Conservation (phyloP, 2,113 vertebrate species). For the Pristiophorus japonicus region DNA sequence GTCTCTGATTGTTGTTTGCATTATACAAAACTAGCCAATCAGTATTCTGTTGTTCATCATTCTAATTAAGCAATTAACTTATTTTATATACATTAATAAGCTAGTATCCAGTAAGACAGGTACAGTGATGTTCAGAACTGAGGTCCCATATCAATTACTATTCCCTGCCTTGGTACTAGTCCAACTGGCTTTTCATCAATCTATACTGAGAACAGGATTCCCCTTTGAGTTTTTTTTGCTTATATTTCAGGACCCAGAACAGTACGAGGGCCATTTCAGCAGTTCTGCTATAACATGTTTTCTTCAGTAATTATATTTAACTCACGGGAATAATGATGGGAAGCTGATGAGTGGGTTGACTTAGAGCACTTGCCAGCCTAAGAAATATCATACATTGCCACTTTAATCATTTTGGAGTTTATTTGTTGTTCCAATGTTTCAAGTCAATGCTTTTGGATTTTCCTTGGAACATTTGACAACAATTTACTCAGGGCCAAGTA, state of each 20-base stretch:
- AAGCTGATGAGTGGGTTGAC: background rate
- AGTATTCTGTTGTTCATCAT: background rate
- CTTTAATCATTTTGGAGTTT: background rate
- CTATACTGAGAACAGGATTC: background rate
- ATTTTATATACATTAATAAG: background rate
- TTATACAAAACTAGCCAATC: background rate
- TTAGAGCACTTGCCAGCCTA: background rate
- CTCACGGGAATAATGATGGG: background rate
- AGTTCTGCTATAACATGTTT: background rate
- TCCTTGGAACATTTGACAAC: slow-evolving; percentile 6
- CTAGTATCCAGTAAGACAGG: background rate
- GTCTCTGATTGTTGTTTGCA: too few relatives aligned
- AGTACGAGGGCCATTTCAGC: background rate
- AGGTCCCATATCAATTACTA: background rate
- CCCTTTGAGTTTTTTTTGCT: background rate
- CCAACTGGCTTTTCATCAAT: background rate
- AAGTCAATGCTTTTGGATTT: background rate
- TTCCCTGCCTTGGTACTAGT: background rate
- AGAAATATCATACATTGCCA: background rate
- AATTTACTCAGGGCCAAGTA: background rate
- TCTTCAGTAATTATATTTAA: background rate
- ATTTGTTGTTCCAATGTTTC: background rate
- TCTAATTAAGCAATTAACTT: background rate
- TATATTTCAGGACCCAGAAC: background rate
- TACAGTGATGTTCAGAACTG: background rate